Conservation (phyloP, 2,888 invertebrate genomes). For the Lochmaea capreae region DNA sequence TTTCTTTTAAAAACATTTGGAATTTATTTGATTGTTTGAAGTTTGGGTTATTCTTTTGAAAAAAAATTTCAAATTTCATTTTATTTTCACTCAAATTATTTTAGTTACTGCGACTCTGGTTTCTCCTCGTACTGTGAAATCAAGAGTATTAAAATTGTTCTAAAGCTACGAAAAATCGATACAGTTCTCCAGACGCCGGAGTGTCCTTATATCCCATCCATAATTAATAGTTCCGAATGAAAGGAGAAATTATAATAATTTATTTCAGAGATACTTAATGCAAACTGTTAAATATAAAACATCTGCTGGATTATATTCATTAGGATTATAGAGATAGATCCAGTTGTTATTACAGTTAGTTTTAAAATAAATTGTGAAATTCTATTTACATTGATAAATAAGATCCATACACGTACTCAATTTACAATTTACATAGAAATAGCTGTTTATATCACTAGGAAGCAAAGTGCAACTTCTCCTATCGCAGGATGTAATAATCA, state of each 20-base stretch:
- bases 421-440: too few relatives aligned
- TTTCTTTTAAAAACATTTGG: too few relatives aligned
- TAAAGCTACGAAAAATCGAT: conserved; percentile 15
- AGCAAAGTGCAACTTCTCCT: too few relatives aligned
- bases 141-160: not conserved
- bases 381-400: too few relatives aligned
- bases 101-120: not conserved
- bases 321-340: not conserved
- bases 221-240: not conserved
- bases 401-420: too few relatives aligned
- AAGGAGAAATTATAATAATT: not conserved
- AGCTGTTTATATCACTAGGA: too few relatives aligned
- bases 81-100: not conserved
- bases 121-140: not conserved
- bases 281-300: not conserved
- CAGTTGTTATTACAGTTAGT: too few relatives aligned
- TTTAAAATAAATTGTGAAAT: too few relatives aligned
- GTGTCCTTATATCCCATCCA: not conserved
- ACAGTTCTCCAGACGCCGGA: conserved; percentile 16
- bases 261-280: not conserved
- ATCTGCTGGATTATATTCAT: not conserved
- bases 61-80: too few relatives aligned
- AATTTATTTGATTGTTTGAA: too few relatives aligned
- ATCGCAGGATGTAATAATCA: too few relatives aligned
- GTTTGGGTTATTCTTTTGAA: too few relatives aligned